Conservation (phyloP, 2,888 invertebrate species). For the Podotricha telesiphe region DNA sequence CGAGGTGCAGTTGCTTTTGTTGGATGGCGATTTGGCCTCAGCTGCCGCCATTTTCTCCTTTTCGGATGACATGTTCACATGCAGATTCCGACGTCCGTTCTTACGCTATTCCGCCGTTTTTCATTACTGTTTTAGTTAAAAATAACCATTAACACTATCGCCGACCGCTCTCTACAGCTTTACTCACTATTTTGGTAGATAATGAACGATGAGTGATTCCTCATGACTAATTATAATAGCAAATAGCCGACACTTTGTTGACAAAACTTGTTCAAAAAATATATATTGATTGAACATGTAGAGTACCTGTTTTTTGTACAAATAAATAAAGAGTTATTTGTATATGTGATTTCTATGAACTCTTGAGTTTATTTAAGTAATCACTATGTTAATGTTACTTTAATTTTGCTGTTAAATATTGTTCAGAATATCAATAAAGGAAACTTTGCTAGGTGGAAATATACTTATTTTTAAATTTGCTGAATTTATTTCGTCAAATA, state of each 20-base stretch:
- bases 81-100: slow-evolving; percentile 56
- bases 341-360: slow-evolving; percentile 16
- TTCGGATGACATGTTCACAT: slow-evolving; percentile 73
- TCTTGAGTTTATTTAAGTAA: slow-evolving; percentile 13
- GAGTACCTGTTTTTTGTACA: slow-evolving; percentile 24
- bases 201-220: slow-evolving; percentile 70
- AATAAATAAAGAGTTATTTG: slow-evolving; percentile 26
- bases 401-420: slow-evolving; percentile 11
- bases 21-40: slow-evolving; percentile 75
- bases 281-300: slow-evolving; percentile 34
- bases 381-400: slow-evolving; percentile 12
- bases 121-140: slow-evolving; percentile 65
- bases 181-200: slow-evolving; percentile 58
- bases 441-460: not conserved
- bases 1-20: slow-evolving; percentile 78
- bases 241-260: slow-evolving; percentile 67
- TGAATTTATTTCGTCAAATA: not conserved
- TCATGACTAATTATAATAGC: slow-evolving; percentile 67
- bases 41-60: slow-evolving; percentile 80
- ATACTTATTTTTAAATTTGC: too few species aligned
- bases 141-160: slow-evolving; percentile 48
- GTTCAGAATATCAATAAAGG: slow-evolving; percentile 12
- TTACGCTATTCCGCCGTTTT: slow-evolving; percentile 62
- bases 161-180: slow-evolving; percentile 63
- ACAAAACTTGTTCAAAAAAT: slow-evolving; percentile 47